Evolutionary conservation across 2,888 invertebrate species (phyloP).

Genomic region (Melanargia galathea): DNA sequence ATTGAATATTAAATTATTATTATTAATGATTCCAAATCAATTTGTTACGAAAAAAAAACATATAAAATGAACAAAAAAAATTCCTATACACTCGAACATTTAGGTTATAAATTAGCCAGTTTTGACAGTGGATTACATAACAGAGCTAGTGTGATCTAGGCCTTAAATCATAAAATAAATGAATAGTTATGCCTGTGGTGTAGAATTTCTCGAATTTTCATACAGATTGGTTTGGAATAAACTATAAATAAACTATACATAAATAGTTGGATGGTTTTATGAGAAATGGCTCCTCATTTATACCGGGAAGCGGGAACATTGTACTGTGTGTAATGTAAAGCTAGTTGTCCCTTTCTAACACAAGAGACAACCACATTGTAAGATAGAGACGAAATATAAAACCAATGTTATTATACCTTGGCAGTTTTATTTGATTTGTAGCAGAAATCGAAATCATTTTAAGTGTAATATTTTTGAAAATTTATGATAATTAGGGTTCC

Average conservation of each 20-base stretch:
- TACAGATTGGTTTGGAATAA: conserved; percentile 21
- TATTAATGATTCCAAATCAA: conserved; percentile 18
- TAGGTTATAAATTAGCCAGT: not conserved
- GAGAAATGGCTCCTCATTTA: conserved; percentile 23
- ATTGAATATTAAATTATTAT: conserved; percentile 55
- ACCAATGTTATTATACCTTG: conserved; percentile 18
- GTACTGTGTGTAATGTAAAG: conserved; percentile 13
- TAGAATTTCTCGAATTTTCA: not conserved
- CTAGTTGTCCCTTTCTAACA: conserved; percentile 15
- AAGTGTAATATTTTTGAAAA: too few relatives aligned
- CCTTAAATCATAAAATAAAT: not conserved
- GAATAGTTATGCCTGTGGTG: not conserved
- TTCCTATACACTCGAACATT: not conserved
- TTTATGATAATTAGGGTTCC: too few relatives aligned
- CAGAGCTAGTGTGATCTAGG: not conserved
- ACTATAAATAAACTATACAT: not conserved
- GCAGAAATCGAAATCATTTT: not conserved
- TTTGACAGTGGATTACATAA: not conserved
- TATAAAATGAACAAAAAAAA: not conserved
- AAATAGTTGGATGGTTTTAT: conserved; percentile 30
- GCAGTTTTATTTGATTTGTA: conserved; percentile 19
- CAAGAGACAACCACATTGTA: not conserved
- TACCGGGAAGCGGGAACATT: not conserved
- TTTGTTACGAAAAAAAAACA: not conserved
- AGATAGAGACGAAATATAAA: conserved; percentile 25